These are phyloP conservation scores for Rhizomys pruinosus DNA, from an alignment of 2,113 vertebrate species.

Conservation along the genomic window DNA sequence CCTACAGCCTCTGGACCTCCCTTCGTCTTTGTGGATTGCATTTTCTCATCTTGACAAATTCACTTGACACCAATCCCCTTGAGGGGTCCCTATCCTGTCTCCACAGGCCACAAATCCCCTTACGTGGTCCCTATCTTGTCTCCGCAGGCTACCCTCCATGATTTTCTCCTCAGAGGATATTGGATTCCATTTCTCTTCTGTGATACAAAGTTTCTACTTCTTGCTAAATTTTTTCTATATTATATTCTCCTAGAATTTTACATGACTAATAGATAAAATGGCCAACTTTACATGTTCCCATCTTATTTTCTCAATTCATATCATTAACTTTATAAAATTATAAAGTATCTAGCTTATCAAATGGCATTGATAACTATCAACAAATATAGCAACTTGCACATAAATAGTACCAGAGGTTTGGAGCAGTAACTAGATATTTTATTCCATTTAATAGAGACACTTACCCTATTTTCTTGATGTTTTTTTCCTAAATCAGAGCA, in stretches of 20 bases:
- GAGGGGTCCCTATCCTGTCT: background rate
- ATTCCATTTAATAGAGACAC: background rate
- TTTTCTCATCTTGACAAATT: conserved; percentile 25
- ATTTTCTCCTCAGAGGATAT: background rate
- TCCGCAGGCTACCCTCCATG: background rate
- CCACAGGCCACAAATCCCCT: background rate
- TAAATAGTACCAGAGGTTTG: background rate
- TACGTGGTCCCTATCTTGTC: background rate
- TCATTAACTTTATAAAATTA: background rate
- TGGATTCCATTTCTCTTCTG: background rate
- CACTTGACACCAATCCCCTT: background rate
- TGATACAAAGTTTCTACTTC: background rate
- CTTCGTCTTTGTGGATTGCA: background rate
- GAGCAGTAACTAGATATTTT: background rate
- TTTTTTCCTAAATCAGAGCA: background rate
- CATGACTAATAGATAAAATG: background rate
- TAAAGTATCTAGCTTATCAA: conserved; percentile 14
- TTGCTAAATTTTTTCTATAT: background rate
- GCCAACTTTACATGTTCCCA: background rate
- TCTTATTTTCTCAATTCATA: background rate
- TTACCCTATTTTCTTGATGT: background rate
- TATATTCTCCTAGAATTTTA: background rate
- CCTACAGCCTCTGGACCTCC: background rate
- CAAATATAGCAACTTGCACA: background rate
- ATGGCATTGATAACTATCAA: background rate